Base-by-base conservation (phyloP, 37 sponge, comb jelly and placozoan species). In the Amphimedon queenslandica region DNA sequence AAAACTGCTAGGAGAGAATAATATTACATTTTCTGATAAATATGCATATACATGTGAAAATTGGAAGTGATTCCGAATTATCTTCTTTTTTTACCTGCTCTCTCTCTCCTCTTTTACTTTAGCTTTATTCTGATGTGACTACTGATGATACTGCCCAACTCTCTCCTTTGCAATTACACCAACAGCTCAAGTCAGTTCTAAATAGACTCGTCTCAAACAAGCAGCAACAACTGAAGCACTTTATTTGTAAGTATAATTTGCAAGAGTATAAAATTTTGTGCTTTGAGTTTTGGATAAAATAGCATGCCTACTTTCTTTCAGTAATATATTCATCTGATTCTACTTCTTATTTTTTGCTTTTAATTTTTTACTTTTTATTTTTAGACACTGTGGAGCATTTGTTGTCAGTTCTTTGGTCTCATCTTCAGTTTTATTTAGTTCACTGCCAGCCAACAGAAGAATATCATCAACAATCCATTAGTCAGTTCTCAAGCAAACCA, bases 361-460 rank as follows among this genome's bases (percentile, higher is more conserved):
- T 72, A 74, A 41, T 73, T n/a, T n/a, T n/a, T n/a, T n/a, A n/a
- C n/a, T n/a, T n/a, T n/a, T n/a, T n/a, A n/a, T n/a, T n/a, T n/a
- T 24, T 65, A 93, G 94, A 90, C 63, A 82, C 86, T 18, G 77
- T 92, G 18, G 96, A 96, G 79, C 92, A 85, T 66, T 43, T 80
- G 32, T 81, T 96, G 42, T 96, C 82, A 67, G 42, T 92, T 2
- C 55, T 96, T 39, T 96, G 96, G 96, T 33, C 67, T 1, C 96
- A 96, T 37, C 69, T 96, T 1, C 81, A 92, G 79, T 95, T 82
- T 76, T 95, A 87, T 70, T 61, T 95, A 33, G 61, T 88, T n/a
- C 76, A 73, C 78, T 92, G 90, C 56, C 82, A 78, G 74, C 90
- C 92, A 29, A 58, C 64, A 4, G 78, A 38, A 23, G 66, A 70